Conservation (phyloP, 30 jellyfish, hydroid and myxozoan species). For the Cassiopea andromeda region DNA sequence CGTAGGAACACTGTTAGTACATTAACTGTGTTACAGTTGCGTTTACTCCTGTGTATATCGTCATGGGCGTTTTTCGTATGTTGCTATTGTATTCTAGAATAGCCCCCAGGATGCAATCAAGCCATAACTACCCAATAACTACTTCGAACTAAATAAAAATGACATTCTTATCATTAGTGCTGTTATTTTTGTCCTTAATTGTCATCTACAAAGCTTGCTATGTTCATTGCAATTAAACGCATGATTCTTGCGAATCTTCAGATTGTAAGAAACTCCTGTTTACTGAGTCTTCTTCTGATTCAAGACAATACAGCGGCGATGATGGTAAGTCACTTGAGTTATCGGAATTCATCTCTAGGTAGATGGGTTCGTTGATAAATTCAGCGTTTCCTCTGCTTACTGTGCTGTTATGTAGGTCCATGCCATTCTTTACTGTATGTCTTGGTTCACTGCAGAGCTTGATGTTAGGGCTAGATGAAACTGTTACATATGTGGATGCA, state of each 20-base stretch:
- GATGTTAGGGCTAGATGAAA: background rate
- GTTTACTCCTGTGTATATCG: too few relatives aligned
- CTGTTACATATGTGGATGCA: constrained; percentile 31
- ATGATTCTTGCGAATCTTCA: constrained; percentile 1
- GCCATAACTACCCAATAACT: too few relatives aligned
- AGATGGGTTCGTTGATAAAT: background rate
- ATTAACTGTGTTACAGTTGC: too few relatives aligned
- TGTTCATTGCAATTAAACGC: background rate
- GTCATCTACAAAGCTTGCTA: background rate
- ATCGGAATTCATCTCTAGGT: background rate
- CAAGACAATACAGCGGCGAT: background rate
- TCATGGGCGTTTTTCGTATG: too few relatives aligned
- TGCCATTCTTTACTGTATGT: background rate
- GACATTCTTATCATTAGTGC: too few relatives aligned
- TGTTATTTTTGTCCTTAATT: too few relatives aligned
- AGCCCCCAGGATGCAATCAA: too few relatives aligned
- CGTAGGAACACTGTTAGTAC: too few relatives aligned
- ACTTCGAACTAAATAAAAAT: too few relatives aligned
- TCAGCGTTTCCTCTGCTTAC: background rate
- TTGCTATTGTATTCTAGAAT: too few relatives aligned
- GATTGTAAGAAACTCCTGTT: background rate
- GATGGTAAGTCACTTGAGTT: background rate
- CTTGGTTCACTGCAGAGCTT: too few relatives aligned
- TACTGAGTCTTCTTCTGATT: background rate
- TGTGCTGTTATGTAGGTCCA: background rate